Conservation (phyloP, 1,140 invertebrate species). For the Aphidius ervi region DNA sequence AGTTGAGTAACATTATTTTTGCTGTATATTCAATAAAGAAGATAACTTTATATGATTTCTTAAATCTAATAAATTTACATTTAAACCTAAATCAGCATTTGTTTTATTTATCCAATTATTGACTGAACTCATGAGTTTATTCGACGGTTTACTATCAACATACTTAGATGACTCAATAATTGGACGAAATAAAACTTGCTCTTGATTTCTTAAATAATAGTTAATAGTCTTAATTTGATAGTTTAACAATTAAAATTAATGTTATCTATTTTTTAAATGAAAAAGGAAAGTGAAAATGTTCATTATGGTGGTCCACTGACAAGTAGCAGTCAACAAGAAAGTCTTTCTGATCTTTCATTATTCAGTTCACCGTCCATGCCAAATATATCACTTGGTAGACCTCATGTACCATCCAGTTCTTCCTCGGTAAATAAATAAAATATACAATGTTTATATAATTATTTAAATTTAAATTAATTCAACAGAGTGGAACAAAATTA, state of each 20-base stretch:
- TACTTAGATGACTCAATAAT: too few species aligned
- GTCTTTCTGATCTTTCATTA: slow-evolving; percentile 65
- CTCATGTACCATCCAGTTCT: slow-evolving; percentile 59
- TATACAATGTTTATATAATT: background rate
- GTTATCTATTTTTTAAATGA: background rate
- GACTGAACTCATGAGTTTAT: too few species aligned
- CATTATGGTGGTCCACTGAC: slow-evolving; percentile 55
- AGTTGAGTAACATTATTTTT: too few species aligned
- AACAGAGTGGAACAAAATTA: slow-evolving; percentile 53
- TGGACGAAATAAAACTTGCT: too few species aligned
- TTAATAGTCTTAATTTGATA: too few species aligned
- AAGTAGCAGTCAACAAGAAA: slow-evolving; percentile 56
- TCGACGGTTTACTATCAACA: too few species aligned
- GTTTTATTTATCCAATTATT: too few species aligned
- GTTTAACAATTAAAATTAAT: background rate
- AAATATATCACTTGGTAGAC: slow-evolving; percentile 88
- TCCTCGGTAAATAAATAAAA: slow-evolving; percentile 36
- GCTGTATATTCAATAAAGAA: too few species aligned
- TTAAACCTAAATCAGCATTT: too few species aligned
- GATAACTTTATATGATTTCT: too few species aligned
- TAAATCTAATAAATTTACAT: too few species aligned
- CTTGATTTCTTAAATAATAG: too few species aligned
- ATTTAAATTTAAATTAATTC: slow-evolving; percentile 1
- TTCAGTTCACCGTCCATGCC: slow-evolving; percentile 95
- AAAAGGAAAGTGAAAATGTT: slow-evolving; percentile 55